phyloP scores from a whole-genome alignment of 2,888 invertebrate genomes.

The Heteromyza rotundicornis region DNA sequence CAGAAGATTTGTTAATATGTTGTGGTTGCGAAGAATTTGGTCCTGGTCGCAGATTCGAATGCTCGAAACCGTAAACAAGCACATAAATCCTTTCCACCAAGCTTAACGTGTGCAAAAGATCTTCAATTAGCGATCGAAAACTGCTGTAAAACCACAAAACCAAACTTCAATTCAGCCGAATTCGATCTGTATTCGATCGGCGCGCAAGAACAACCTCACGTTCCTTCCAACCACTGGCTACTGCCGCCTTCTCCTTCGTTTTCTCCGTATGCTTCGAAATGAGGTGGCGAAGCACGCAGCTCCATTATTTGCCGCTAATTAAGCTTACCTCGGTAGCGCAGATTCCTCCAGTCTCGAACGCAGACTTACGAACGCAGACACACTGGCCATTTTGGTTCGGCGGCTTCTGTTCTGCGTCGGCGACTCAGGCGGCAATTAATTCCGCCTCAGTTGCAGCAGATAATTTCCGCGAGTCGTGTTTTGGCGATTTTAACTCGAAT shows the following conservation, averaged over 20 bases:
- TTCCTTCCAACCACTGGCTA: too few species aligned
- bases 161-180: slow-evolving; percentile 31
- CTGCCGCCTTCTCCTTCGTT: too few species aligned
- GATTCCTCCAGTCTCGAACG: slow-evolving; percentile 4
- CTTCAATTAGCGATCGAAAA: slow-evolving; percentile 56
- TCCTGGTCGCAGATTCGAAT: background rate
- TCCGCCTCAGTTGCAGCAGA: slow-evolving; percentile 27
- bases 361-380: slow-evolving; percentile 13
- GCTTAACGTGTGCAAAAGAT: slow-evolving; percentile 45
- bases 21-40: too few species aligned
- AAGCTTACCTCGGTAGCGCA: slow-evolving; percentile 43
- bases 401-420: slow-evolving; percentile 15
- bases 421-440: slow-evolving; percentile 33
- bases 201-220: background rate
- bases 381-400: background rate
- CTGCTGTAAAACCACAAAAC: slow-evolving; percentile 29
- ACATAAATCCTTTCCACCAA: background rate
- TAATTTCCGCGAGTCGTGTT: slow-evolving; percentile 32
- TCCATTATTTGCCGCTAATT: slow-evolving; percentile 57
- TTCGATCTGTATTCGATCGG: slow-evolving; percentile 24
- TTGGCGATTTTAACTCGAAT: slow-evolving; percentile 31
- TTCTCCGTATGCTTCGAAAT: background rate
- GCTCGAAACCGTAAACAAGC: background rate
- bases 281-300: slow-evolving; percentile 18
- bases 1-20: too few species aligned